A percentile compares a stretch with the other conserved stretches of the same genome.
phyloP scores from a whole-genome alignment of 2,797 vertebrate genomes.

The Spinibarbus caldwelli region DNA sequence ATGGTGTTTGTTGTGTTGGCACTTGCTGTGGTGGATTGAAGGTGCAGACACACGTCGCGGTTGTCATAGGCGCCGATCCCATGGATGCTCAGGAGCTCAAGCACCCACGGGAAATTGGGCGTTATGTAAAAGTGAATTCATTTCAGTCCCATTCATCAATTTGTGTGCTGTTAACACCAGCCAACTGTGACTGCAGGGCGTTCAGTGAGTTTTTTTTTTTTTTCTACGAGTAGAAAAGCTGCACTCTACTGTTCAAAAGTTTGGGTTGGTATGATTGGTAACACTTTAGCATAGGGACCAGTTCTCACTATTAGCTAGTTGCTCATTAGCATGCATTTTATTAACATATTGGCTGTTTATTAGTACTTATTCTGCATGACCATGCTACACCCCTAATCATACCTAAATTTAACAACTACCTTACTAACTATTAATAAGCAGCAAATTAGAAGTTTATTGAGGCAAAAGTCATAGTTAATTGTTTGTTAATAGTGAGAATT shows the following conservation, averaged over 20 bases:
- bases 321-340: no score
- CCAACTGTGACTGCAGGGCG: neutral
- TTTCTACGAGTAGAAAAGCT: neutral
- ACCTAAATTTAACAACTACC: no score
- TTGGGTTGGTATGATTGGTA: neutral
- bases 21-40: constrained; percentile 17
- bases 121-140: neutral
- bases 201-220: no score
- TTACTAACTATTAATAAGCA: no score
- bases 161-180: neutral
- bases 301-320: no score
- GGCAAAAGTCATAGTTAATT: no score
- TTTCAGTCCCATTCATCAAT: neutral
- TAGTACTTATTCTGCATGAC: no score
- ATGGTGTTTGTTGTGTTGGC: constrained; percentile 54
- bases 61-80: constrained; percentile 15
- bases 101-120: neutral
- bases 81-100: constrained; percentile 31
- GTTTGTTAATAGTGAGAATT: no score
- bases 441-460: no score
- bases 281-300: no score
- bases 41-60: constrained; percentile 23
- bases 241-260: neutral
- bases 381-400: no score
- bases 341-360: no score